These are phyloP conservation scores for Athene cunicularia DNA, from an alignment of 2,113 vertebrate species.

Conservation along the genomic window DNA sequence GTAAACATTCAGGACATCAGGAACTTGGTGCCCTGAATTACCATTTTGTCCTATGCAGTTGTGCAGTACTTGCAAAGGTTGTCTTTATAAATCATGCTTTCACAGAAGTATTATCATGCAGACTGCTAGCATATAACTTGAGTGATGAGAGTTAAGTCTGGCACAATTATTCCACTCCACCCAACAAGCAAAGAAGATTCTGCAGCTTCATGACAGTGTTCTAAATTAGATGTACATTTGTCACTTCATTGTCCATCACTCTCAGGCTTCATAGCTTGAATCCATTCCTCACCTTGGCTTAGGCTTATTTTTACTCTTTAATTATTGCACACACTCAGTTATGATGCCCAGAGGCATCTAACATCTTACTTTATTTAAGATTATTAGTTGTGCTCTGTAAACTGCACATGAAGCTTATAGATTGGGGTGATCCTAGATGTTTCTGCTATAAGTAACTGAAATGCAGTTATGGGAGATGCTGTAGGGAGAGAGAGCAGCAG, in stretches of 20 bases:
- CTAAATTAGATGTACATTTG: slow-evolving; percentile 14
- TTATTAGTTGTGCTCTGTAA: background rate
- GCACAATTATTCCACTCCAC: slow-evolving; percentile 24
- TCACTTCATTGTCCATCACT: slow-evolving; percentile 26
- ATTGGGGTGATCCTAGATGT: background rate
- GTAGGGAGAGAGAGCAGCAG: background rate
- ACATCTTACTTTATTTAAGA: background rate
- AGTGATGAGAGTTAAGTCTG: background rate
- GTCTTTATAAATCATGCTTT: background rate
- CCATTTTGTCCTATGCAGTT: background rate
- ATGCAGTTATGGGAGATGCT: background rate
- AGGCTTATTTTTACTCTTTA: background rate
- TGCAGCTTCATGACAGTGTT: slow-evolving; percentile 9
- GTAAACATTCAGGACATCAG: background rate
- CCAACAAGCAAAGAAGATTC: slow-evolving; percentile 7
- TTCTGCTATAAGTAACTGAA: background rate
- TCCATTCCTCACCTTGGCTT: background rate
- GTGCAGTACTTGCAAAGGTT: background rate
- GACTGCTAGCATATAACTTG: background rate
- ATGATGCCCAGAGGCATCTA: background rate
- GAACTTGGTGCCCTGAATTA: background rate
- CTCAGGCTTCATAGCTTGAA: background rate
- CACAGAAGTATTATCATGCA: background rate
- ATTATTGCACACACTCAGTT: background rate
- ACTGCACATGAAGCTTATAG: background rate